Conservation (phyloP, 2,888 invertebrate species). For the Acronicta alni region DNA sequence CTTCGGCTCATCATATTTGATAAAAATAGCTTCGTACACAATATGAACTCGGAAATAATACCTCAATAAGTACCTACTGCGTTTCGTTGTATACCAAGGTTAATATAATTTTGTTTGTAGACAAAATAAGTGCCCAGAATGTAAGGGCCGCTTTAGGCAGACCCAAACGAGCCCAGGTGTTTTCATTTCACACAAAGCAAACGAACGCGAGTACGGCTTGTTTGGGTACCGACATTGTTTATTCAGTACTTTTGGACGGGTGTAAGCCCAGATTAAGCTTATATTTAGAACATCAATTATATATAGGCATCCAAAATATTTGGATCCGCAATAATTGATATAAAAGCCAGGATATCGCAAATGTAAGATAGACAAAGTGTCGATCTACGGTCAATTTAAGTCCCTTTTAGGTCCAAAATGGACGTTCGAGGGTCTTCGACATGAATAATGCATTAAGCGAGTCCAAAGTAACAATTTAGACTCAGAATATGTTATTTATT, state of each 20-base stretch:
- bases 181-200: slow-evolving; percentile 68
- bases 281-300: slow-evolving; percentile 42
- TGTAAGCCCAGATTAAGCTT: slow-evolving; percentile 58
- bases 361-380: slow-evolving; percentile 69
- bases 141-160: slow-evolving; percentile 53
- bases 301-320: slow-evolving; percentile 27
- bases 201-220: slow-evolving; percentile 65
- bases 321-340: slow-evolving; percentile 67
- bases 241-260: slow-evolving; percentile 59
- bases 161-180: slow-evolving; percentile 66
- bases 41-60: no score
- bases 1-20: no score
- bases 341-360: slow-evolving; percentile 68
- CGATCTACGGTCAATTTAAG: slow-evolving; percentile 80
- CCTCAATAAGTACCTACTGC: no score
- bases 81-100: no score
- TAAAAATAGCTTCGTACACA: no score
- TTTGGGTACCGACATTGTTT: slow-evolving; percentile 73
- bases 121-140: slow-evolving; percentile 46
- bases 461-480: slow-evolving; percentile 65
- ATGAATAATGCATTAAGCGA: slow-evolving; percentile 84
- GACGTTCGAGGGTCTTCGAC: slow-evolving; percentile 67
- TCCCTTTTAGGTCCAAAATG: slow-evolving; percentile 72
- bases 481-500: slow-evolving; percentile 60
- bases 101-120: slow-evolving; percentile 36